Evolutionary conservation across 2,888 invertebrate species (phyloP), one percentile per base, ranked within the genome.

Genomic region (Tolmerus cingulatus): DNA sequence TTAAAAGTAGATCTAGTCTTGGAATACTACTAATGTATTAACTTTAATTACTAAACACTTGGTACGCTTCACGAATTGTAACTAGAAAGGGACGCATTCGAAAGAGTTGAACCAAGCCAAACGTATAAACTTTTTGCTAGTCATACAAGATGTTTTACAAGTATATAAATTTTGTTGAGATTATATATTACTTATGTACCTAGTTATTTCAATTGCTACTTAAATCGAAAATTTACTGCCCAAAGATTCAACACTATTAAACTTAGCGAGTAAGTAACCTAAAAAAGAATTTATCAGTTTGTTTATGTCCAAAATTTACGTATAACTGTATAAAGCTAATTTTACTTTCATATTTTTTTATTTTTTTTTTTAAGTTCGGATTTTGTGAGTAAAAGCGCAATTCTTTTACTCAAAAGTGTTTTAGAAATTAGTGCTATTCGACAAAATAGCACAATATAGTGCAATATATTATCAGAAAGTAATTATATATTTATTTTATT

Each of bases 171-270:
- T 82, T 23, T 82, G 55, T 82, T 34, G 23, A 46, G 8, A 14
- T 34, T 57, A 82, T 57, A 82, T 82, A 82, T 79, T 34, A 51
- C 46, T 27, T 66, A 84, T 84, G 66, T 37, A 84, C 27, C 74
- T 84, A 85, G 85, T 74, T 85, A 74, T 74, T 85, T 85, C 74
- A 74, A 85, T 85, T 85, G 74, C 27, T 82, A 74, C 43, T 74
- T 74, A 43, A 74, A 85, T 74, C 34, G 43, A 74, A 85, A 74
- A 85, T 85, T 85, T 40, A 85, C 85, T 85, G 85, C 85, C 85
- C 85, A 74, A 23, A 85, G 9, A 85, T 74, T 85, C 43, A 74
- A 85, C 74, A 85, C 74, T 85, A 85, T 74, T 85, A 74, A 74
- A 27, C 12, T 74, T 85, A 85, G 85, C n/a, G 46, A 74, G 66